Base-by-base conservation (phyloP, 2,888 invertebrate species). In the Dioctria linearis region DNA sequence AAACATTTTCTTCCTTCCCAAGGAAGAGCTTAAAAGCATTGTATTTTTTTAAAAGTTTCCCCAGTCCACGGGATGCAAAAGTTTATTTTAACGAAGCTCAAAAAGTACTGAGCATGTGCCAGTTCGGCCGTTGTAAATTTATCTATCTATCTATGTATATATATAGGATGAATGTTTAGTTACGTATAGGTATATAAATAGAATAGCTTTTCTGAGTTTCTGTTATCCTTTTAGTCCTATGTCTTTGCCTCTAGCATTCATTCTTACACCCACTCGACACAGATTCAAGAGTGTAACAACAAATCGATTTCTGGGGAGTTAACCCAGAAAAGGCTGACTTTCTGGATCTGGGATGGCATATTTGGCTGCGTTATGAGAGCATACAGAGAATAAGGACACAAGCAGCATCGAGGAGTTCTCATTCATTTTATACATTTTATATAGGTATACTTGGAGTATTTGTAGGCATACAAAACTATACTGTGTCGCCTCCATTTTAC, bases 271-370 rank as follows among this genome's bases (percentile, higher is more conserved):
- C 71, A 71, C 71, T 71, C 71, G 71, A 71, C 71, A 71, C 71
- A 71, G 71, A 71, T 71, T 71, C 13, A 51, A 71, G 54, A 51
- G 71, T 25, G 25, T 25, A 25, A 25, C 71, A 71, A 71, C 71
- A 54, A 71, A 71, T 71, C 71, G 71, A 71, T 71, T 71, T 71
- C 71, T 54, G 43, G 71, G 71, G 71, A 71, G 71, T 71, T 71
- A 71, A 71, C 71, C 71, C 71, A 71, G 71, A 71, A 71, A 71
- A 40, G 39, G 54, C 71, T 71, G 71, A 71, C 71, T 71, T 71
- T 54, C 67, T 71, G 54, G 13, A 71, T 71, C 40, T 71, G 71
- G 25, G 71, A 40, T 71, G 40, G 71, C 40, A 71, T 37, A 54
- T 71, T 40, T 54, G n/a, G 37, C n/a, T n/a, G 11, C n/a, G 39